Conservation (phyloP, 2,888 invertebrate genomes). For the Harmothoe impar region DNA sequence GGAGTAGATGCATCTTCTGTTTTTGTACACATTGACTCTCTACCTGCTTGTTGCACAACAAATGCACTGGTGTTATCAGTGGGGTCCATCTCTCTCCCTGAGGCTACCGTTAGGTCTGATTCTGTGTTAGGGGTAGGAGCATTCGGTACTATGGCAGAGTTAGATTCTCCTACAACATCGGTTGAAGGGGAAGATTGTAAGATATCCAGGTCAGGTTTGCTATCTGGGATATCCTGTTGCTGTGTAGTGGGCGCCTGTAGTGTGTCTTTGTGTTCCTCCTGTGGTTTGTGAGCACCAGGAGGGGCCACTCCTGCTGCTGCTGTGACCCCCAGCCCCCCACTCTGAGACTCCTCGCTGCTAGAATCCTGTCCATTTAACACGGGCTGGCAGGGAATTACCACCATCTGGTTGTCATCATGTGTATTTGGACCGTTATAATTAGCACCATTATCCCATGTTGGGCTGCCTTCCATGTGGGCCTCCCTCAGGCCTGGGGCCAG, state of each 20-base stretch:
- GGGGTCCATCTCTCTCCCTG: background rate
- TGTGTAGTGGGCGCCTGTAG: background rate
- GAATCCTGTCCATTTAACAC: background rate
- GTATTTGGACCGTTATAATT: background rate
- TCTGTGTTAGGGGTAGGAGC: background rate
- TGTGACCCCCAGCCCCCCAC: background rate
- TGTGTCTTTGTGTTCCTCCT: background rate
- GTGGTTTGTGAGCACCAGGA: background rate
- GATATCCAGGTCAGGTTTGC: background rate
- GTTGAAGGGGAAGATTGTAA: background rate
- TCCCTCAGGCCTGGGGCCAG: slow-evolving; percentile 7
- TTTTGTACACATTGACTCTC: background rate
- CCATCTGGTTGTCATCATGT: background rate
- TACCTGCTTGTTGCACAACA: background rate
- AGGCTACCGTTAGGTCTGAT: background rate
- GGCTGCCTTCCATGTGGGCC: background rate
- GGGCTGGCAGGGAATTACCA: background rate
- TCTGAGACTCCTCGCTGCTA: background rate
- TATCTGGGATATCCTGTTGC: background rate
- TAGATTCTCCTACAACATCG: background rate
- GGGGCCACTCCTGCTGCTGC: background rate
- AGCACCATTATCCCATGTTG: background rate
- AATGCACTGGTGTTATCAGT: background rate
- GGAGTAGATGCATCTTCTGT: background rate
- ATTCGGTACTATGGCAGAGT: background rate